Evolutionary conservation across 2,888 invertebrate genomes (phyloP), one percentile per base, ranked within the genome.

Genomic region (Apoda limacodes): DNA sequence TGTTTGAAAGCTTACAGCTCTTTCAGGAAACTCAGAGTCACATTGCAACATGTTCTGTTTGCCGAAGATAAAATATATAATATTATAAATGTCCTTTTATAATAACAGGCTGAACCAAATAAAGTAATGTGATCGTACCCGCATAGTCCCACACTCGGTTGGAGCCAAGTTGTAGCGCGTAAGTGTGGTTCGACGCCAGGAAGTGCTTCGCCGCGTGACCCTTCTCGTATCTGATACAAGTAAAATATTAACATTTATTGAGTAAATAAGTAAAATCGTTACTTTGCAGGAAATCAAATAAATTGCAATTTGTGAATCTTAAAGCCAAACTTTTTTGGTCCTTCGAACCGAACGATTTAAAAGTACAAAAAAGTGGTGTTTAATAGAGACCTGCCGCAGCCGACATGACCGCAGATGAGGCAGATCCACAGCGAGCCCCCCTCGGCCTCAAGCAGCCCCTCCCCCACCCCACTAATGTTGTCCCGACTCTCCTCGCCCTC

Each of bases 141-240:
- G 97, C 97, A 64, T 99, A 99, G 62, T 99, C 99, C 99, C 99
- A 99, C 0, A 99, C 99, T 28, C 96, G 83, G 57, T 97, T 95
- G 24, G 94, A 95, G 1, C 97, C 98, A 34, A 98, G 75, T 62
- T 99, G 97, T 83, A 99, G 86, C 4, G 98, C 95, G 58, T 96
- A 99, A 10, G 97, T 97, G 68, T 99, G 99, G 47, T 95, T 93
- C 0, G 99, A 97, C 33, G 93, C 92, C 33, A 92, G 83, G 71
- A 94, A 99, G 65, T 99, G 99, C 37, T 93, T 92, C 25, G 94
- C 95, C 0, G 99, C 99, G 71, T 99, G 99, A 0, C 96, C 97
- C 19, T 85, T 82, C 50, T 84, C 84, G 36, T 86, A 85, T 30
- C 82, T 80, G 42, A 5, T 42, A 43, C 21, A 7, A 32, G 25